Evolutionary conservation across 1,140 invertebrate genomes (phyloP), one percentile per base, ranked within the genome.

Genomic region (Choristoneura fumiferana): DNA sequence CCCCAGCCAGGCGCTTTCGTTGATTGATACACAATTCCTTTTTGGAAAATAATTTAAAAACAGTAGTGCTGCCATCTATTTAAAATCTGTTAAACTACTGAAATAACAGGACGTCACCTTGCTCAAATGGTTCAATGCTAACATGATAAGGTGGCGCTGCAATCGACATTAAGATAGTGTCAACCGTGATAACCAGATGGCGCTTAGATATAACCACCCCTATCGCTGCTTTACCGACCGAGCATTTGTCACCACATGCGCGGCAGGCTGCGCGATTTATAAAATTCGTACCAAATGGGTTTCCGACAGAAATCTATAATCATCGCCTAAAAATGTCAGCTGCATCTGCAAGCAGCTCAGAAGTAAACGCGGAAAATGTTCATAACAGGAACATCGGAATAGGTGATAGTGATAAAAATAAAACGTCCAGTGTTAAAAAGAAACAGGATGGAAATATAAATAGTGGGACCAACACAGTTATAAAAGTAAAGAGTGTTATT

Each of bases 401-500:
- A 60, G 55, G 67, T 61, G 52, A 63, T 9, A 74, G 61, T 74
- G 69, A 71, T 62, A 78, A 73, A 54, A 71, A 58, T 35, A 68
- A 69, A 63, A 72, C 54, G 76, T 70, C 63, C n/a, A 76, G 70
- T 81, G 76, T 74, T 73, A 76, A 71, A 77, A 78, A 71, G 67
- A 80, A 69, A 56, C 73, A 36, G 35, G 65, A 67, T n/a, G 35
- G 14, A 38, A 68, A 61, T 39, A 52, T 54, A 22, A 75, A 73
- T 56, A 69, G 60, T 63, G 60, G 54, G 18, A 49, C 18, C 56
- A 76, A 72, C 40, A 82, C 76, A 18, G 59, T 76, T 66, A 88
- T 88, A 36, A 88, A 86, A 86, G 85, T 88, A 52, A 88, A 88
- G 74, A 88, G 85, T 82, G 83, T 67, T 65, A 82, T 88, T 67